phyloP scores from a whole-genome alignment of 2,888 invertebrate genomes.

The Pseudolycoriella hygida region DNA sequence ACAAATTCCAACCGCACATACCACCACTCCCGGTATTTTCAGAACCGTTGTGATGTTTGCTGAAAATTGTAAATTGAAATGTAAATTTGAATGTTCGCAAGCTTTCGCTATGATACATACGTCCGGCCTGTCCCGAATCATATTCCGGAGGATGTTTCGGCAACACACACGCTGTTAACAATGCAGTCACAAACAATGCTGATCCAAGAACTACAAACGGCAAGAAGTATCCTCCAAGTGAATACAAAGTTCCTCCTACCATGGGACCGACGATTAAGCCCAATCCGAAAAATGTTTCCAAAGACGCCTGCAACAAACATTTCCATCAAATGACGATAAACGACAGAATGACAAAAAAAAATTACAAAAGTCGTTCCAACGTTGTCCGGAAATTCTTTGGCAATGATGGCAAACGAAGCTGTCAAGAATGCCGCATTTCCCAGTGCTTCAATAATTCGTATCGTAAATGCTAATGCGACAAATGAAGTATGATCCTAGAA shows the following conservation, averaged over 20 bases:
- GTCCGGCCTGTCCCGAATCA: not conserved
- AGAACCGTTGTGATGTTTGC: slow-evolving; percentile 46
- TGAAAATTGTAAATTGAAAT: slow-evolving; percentile 20
- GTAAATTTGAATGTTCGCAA: not conserved
- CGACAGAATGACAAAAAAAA: slow-evolving; percentile 14
- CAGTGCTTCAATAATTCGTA: slow-evolving; percentile 66
- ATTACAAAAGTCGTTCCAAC: slow-evolving; percentile 73
- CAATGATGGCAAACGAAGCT: slow-evolving; percentile 73
- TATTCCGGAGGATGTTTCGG: slow-evolving; percentile 33
- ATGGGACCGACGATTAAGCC: slow-evolving; percentile 82
- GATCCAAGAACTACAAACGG: slow-evolving; percentile 69
- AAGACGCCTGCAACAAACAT: slow-evolving; percentile 39
- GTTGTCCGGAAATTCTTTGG: slow-evolving; percentile 72
- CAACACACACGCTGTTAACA: slow-evolving; percentile 53
- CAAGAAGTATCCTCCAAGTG: slow-evolving; percentile 57
- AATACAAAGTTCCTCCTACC: slow-evolving; percentile 70
- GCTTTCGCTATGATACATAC: not conserved
- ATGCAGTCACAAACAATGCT: slow-evolving; percentile 52
- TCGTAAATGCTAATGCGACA: slow-evolving; percentile 57
- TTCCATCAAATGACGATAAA: slow-evolving; percentile 2
- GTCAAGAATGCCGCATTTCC: slow-evolving; percentile 77
- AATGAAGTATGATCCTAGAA: slow-evolving; percentile 49
- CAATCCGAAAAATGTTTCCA: slow-evolving; percentile 76
- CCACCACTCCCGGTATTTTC: slow-evolving; percentile 53
- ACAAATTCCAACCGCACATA: slow-evolving; percentile 53